A percentile compares a stretch with the other conserved stretches of the same genome.
Conservation (phyloP, 2,113 vertebrate species). For the Cynoglossus semilaevis region DNA sequence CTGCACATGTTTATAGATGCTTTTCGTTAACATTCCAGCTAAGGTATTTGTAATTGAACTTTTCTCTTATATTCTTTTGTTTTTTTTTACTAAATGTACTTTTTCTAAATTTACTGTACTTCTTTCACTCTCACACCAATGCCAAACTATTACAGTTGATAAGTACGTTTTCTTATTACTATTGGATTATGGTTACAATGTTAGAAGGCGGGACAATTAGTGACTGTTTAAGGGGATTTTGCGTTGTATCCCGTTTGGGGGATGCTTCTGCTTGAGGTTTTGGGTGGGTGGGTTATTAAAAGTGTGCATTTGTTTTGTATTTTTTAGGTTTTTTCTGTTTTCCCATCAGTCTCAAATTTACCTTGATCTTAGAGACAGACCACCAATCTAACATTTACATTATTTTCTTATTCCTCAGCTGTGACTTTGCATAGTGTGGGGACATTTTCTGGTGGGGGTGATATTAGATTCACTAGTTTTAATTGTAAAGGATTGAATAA, state of each 20-base stretch:
- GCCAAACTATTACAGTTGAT: no score
- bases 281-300: not conserved
- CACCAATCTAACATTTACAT: not conserved
- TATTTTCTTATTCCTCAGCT: not conserved
- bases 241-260: not conserved
- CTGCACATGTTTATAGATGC: no score
- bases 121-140: no score
- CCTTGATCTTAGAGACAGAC: not conserved
- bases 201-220: not conserved
- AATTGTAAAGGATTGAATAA: not conserved
- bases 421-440: not conserved
- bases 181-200: no score
- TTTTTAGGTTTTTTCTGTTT: not conserved
- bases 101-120: no score
- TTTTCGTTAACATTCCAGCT: no score
- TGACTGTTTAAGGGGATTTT: not conserved
- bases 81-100: no score
- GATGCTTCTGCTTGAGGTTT: not conserved
- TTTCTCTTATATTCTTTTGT: no score
- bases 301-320: not conserved
- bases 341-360: not conserved
- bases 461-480: not conserved
- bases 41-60: no score
- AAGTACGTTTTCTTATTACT: not conserved
- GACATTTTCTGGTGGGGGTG: not conserved